These are phyloP conservation scores for Nephrotoma guestfalica DNA, from an alignment of 2,888 invertebrate species.

Conservation along the genomic window DNA sequence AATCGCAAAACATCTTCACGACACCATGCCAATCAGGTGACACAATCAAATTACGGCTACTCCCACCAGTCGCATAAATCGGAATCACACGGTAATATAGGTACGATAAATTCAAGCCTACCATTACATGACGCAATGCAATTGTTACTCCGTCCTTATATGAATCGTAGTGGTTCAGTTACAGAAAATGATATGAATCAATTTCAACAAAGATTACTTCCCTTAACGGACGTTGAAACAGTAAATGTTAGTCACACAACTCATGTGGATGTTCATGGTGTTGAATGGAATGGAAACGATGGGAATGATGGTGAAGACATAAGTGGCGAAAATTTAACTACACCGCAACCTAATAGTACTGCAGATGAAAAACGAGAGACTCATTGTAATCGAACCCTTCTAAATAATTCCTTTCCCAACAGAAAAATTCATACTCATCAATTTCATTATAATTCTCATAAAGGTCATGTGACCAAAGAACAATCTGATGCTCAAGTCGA, in stretches of 20 bases:
- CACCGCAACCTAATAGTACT: neutral
- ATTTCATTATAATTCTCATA: neutral
- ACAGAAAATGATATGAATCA: slow-evolving; percentile 19
- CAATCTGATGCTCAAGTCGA: neutral
- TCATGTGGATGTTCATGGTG: neutral
- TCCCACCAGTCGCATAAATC: neutral
- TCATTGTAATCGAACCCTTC: neutral
- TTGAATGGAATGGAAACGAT: neutral
- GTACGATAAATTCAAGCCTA: neutral
- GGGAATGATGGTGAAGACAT: neutral
- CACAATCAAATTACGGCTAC: neutral
- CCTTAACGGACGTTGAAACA: neutral
- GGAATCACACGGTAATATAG: neutral
- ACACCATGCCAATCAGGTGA: neutral
- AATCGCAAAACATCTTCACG: neutral
- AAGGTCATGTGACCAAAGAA: neutral
- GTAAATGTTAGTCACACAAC: neutral
- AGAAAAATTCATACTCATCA: neutral
- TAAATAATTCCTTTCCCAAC: neutral
- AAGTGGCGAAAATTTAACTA: neutral
- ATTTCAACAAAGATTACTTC: slow-evolving; percentile 14
- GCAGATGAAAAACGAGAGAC: neutral
- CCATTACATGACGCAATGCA: slow-evolving; percentile 25
- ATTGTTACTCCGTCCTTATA: slow-evolving; percentile 23
- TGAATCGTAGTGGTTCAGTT: slow-evolving; percentile 22